Base-by-base conservation (phyloP, 2,797 vertebrate species). In the Antennarius maculatus region DNA sequence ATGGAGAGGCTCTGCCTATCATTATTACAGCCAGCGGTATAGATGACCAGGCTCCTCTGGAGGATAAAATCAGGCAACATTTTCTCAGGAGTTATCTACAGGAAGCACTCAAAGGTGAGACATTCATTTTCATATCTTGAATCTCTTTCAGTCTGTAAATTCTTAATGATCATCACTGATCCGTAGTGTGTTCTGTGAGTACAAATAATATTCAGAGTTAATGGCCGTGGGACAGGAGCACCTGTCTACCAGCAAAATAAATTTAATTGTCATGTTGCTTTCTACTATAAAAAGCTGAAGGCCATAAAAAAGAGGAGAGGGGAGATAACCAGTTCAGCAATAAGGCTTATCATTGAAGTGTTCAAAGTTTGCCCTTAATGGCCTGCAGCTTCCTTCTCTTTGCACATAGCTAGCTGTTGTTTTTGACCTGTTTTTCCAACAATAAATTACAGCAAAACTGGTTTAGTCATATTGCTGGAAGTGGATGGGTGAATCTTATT, bases 1-100 rank as follows among this genome's bases (percentile, higher is more conserved):
- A 99, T 0, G 95, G 96, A 4, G 56, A 91, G 54, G 57, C 87
- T 0, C 58, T 82, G 43, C 94, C 95, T 6, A 84, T 99, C 61
- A 93, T 97, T 8, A 74, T 99, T 82, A 98, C 95, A 0, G 96
- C 95, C 23, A 97, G 90, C 0, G 97, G 98, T 67, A 85, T 98
- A 31, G 96, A 97, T 12, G 98, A 99, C 79, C 94, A 84, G 17
- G 91, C 95, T 42, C 76, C 87, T 34, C 77, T 91, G 23, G 88
- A 96, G 0, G 97, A 99, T 65, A 88, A 82, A 62, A 86, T 98
- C 54, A 93, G 96, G 45, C 94, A 94, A 71, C 91, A 92, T 64
- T 98, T 97, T 81, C 61, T 98, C 60, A 92, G 83, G 81, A 93
- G 87, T 64, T 97, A 99, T 2, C 12, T 95, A 61, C 95, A 96